Base-by-base conservation (phyloP, 2,888 invertebrate species). In the Oxytorus armatus region DNA sequence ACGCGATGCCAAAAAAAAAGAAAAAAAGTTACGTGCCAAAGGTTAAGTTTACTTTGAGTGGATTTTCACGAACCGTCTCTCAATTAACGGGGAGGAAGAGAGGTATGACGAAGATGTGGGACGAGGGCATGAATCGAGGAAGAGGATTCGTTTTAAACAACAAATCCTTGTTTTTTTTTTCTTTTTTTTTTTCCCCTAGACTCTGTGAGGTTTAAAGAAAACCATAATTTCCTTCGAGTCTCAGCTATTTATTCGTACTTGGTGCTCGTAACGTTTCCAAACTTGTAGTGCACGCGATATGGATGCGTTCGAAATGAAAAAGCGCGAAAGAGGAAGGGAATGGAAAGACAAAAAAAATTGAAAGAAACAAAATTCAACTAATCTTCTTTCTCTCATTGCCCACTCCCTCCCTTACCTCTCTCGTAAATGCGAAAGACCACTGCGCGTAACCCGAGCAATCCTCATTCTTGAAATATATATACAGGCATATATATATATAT, bases 41-140 rank as follows among this genome's bases (percentile, higher is more conserved):
- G 87, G 89, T 87, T 87, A 88, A 86, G 86, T 87, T 87, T 85
- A 85, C 86, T 87, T 90, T 84, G 83, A 86, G 85, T 86, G 86
- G 83, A 88, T 88, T 73, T 89, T 89, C 85, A 84, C 81, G 29
- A 63, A 61, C 16, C 44, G 55, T 65, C 23, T 49, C 49, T 33
- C 16, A 53, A 8, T 18, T 39, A 23, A 63, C n/a, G 53, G n/a
- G n/a, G 39, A 29, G 51, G 36, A 39, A 23, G 49, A 49, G 44
- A 36, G 11, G 23, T 10, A 39, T 11, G 42, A 3, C 57, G 23
- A 36, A 21, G n/a, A 21, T n/a, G n/a, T n/a, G n/a, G n/a, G n/a
- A n/a, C n/a, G n/a, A 51, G 42, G 21, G 36, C 5, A 29, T 8
- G 21, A 51, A 14, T 25, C 33, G n/a, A 55, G 11, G 49, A 59